A percentile compares a stretch with the other conserved stretches of the same genome.
phyloP scores from a whole-genome alignment of 1,140 invertebrate genomes.

The Micrasema longulum region DNA sequence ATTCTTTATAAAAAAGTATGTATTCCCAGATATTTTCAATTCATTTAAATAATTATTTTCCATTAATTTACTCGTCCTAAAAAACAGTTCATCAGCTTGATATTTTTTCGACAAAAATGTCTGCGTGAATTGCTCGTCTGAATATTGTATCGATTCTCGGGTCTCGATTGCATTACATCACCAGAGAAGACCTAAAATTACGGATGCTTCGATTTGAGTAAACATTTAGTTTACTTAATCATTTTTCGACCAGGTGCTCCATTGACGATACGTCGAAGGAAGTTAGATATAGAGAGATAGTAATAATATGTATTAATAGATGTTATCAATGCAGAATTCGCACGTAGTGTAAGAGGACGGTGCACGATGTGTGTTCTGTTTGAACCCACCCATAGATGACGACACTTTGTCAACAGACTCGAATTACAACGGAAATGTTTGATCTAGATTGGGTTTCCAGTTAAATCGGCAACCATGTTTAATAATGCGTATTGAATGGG shows the following conservation, averaged over 20 bases:
- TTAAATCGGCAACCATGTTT: conserved; percentile 33
- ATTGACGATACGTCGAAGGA: conserved; percentile 4
- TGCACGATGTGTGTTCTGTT: not conserved
- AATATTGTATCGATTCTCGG: no score
- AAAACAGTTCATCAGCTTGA: no score
- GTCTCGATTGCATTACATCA: conserved; percentile 10
- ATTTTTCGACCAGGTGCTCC: conserved; percentile 11
- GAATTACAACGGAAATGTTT: conserved; percentile 36
- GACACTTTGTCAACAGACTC: not conserved
- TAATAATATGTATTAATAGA: no score
- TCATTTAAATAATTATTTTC: no score
- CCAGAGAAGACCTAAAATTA: not conserved
- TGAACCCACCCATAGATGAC: no score
- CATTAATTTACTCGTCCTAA: no score
- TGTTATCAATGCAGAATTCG: conserved; percentile 13
- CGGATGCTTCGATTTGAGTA: conserved; percentile 11
- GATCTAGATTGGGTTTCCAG: conserved; percentile 33
- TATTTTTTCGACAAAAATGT: no score
- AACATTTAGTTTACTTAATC: conserved; percentile 1
- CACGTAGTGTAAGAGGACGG: not conserved
- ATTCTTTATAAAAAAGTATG: no score
- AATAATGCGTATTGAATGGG: conserved; percentile 37
- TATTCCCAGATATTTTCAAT: no score
- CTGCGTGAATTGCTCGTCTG: no score
- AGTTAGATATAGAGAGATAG: not conserved